phyloP scores from a whole-genome alignment of 2,113 vertebrate genomes.

The Festucalex cinctus region DNA sequence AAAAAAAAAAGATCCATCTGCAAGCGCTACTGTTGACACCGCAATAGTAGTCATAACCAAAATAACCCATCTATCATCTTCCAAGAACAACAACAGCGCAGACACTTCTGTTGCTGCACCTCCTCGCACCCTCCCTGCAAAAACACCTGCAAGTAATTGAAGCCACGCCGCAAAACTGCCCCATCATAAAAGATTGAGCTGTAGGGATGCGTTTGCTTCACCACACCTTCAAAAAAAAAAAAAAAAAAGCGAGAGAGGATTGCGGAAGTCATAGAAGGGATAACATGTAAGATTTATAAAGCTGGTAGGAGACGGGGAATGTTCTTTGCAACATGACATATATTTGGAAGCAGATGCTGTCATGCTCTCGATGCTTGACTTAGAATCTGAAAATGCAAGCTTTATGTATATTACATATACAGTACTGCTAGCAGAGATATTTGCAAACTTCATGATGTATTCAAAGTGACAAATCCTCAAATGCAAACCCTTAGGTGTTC shows the following conservation, averaged over 20 bases:
- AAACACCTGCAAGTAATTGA: slow-evolving; percentile 45
- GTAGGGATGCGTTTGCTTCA: slow-evolving; percentile 31
- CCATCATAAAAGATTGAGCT: slow-evolving; percentile 50
- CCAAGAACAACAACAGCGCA: background rate
- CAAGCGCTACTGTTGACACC: background rate
- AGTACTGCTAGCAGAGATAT: background rate
- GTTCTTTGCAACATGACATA: slow-evolving; percentile 47
- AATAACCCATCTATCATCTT: slow-evolving; percentile 13
- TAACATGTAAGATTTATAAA: slow-evolving; percentile 58
- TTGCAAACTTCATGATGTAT: background rate
- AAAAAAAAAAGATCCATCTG: background rate
- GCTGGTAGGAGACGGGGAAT: slow-evolving; percentile 25
- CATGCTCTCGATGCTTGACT: slow-evolving; percentile 1
- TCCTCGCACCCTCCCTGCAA: background rate
- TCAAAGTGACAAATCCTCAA: background rate
- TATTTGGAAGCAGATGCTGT: slow-evolving; percentile 41
- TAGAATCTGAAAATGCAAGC: slow-evolving; percentile 3
- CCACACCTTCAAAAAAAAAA: slow-evolving; percentile 5
- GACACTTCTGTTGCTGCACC: background rate
- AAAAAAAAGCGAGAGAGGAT: slow-evolving; percentile 12
- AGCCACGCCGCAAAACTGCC: slow-evolving; percentile 28
- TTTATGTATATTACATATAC: background rate
- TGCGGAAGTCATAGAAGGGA: slow-evolving; percentile 22
- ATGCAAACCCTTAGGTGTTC: background rate
- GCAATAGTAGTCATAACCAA: slow-evolving; percentile 3